These are phyloP conservation scores for Illadopsis cleaveri DNA, from an alignment of 2,113 vertebrate genomes.

Conservation along the genomic window DNA sequence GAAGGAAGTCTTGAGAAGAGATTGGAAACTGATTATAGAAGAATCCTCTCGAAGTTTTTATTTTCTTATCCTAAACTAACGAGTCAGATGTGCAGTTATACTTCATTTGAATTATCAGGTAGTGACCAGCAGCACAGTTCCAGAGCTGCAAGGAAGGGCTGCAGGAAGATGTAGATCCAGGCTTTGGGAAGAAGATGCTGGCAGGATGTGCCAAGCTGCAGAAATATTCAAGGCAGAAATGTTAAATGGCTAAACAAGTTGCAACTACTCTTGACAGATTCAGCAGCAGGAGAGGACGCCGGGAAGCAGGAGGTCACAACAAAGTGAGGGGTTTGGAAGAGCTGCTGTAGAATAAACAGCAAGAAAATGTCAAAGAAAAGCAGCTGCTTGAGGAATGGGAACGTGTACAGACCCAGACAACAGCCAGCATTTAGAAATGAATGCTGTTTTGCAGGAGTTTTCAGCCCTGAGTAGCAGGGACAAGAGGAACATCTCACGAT, in stretches of 20 bases:
- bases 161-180: background rate
- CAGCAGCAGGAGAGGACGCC: background rate
- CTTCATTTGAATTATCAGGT: background rate
- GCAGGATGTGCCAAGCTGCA: background rate
- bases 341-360: background rate
- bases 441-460: background rate
- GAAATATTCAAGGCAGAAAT: background rate
- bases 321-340: background rate
- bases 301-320: background rate
- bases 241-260: background rate
- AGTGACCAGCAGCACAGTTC: background rate
- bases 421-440: background rate
- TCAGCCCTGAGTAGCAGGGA: background rate
- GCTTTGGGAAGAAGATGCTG: background rate
- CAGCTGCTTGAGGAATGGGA: background rate
- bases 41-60: background rate
- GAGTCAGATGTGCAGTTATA: background rate
- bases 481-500: background rate
- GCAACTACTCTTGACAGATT: background rate
- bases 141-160: background rate
- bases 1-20: background rate
- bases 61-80: background rate
- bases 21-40: background rate
- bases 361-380: slow-evolving; percentile 21
- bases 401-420: background rate